These are phyloP conservation scores for Meteorus colon DNA, from an alignment of 2,888 invertebrate genomes.

Conservation along the genomic window DNA sequence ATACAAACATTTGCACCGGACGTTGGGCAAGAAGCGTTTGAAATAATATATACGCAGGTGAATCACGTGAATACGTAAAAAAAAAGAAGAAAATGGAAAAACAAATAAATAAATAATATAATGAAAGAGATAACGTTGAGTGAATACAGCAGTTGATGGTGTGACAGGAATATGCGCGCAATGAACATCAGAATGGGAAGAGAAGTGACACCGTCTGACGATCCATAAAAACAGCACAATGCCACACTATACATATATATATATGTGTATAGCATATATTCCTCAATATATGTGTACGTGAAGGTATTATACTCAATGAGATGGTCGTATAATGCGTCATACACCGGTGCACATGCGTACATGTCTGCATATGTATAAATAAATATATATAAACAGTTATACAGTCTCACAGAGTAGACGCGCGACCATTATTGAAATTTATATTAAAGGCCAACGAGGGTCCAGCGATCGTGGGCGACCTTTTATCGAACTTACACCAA, in stretches of 20 bases:
- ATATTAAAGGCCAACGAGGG: conserved; percentile 60
- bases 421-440: conserved; percentile 62
- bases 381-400: conserved; percentile 34
- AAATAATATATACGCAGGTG: conserved; percentile 33
- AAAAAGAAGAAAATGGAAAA: conserved; percentile 26
- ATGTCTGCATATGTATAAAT: conserved; percentile 15
- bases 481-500: conserved; percentile 38
- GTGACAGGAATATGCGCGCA: conserved; percentile 22
- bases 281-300: neutral
- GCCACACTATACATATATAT: conserved; percentile 1
- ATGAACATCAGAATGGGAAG: neutral
- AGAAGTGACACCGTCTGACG: conserved; percentile 26
- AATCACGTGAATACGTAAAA: conserved; percentile 14
- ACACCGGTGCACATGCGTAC: conserved; percentile 25
- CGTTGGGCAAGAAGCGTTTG: conserved; percentile 15
- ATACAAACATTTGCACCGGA: conserved; percentile 9
- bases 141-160: conserved; percentile 26
- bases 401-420: conserved; percentile 44
- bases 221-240: neutral
- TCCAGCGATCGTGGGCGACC: conserved; percentile 53
- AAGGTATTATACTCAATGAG: conserved; percentile 41
- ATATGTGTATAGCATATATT: neutral
- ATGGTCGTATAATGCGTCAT: conserved; percentile 20
- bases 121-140: conserved; percentile 9
- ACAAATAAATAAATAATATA: neutral